Evolutionary conservation across 2,113 vertebrate species (phyloP), one percentile per base, ranked within the genome.

Genomic region (Labeo catla): DNA sequence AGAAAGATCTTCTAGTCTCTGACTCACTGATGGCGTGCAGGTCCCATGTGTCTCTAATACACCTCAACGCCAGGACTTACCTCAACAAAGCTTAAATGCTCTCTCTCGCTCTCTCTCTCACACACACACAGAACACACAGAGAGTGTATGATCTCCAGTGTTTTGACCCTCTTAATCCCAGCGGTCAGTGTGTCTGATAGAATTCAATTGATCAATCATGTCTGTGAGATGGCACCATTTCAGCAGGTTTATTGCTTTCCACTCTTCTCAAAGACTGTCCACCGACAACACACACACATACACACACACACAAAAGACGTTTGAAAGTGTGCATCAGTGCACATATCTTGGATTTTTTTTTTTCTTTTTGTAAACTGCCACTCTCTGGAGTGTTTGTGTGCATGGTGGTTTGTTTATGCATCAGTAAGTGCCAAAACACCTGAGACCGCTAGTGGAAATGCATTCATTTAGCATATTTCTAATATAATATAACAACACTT

Each of bases 131-230:
- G 81, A 88, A 88, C 81, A 88, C 87, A 90, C 90, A 2, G 92
- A 96, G 94, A 95, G 96, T 96, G 95, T 95, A 97, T 97, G 97
- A 98, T 98, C 79, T 87, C 65, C 81, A 78, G 80, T 87, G 98
- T 96, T 98, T 98, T 96, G 96, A 97, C 96, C 97, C 96, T 97
- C 96, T 98, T 99, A 99, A 99, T 99, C 98, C 98, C 95, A 95
- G 95, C 93, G 96, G 96, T 97, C 97, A 97, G 96, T 96, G 95
- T 95, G 95, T 95, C 96, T 98, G 97, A 99, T 99, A 98, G 98
- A 99, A 99, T 99, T 99, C 98, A 99, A 99, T 99, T 99, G 98
- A 99, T 99, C 98, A 99, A 98, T 99, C 98, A 97, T 98, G 97
- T 98, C 97, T 97, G 93, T 93, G 95, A 98, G 97, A 99, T 99